Evolutionary conservation across 2,797 vertebrate species (phyloP), one percentile per base, ranked within the genome.

Genomic region (Propithecus perrieri): DNA sequence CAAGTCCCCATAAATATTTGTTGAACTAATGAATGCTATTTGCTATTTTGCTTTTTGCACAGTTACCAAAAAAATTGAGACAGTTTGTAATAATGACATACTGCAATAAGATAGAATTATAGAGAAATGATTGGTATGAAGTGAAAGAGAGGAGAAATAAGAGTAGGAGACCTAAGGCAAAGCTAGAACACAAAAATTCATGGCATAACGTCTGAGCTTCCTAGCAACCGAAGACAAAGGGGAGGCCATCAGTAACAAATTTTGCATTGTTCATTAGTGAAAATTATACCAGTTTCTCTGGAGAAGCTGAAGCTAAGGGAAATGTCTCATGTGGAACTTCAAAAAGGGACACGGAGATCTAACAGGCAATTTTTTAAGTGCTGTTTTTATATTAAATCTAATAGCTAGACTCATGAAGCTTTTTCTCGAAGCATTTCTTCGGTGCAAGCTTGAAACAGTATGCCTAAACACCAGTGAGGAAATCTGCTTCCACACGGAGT

Each of bases 171-270:
- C 0, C 2, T 9, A 81, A 53, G 74, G 18, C 93, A 95, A 89
- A 92, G 53, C 30, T 69, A 79, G 57, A 87, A 80, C 13, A 20
- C 12, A 53, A 50, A 91, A 85, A 94, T 94, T 50, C 57, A 48
- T 85, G 57, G n/a, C 61, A n/a, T 24, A 38, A 84, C 33, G 8
- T 57, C 87, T 72, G 65, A 87, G 84, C 89, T 91, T 94, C 94
- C 87, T 41, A 76, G 87, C 80, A 92, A 93, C 84, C 86, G 67
- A 59, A 85, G 94, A 83, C 81, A 92, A 93, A 76, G 83, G 35
- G 76, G 55, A 95, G 95, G 65, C 9, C 28, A 78, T 14, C 8
- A 5, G 38, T 53, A 61, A 74, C 38, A 85, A 46, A 81, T 53
- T 80, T 86, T 78, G 38, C 24, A n/a, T 53, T 69, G 76, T 78